phyloP scores from a whole-genome alignment of 2,113 vertebrate genomes.

The Anseranas semipalmata region DNA sequence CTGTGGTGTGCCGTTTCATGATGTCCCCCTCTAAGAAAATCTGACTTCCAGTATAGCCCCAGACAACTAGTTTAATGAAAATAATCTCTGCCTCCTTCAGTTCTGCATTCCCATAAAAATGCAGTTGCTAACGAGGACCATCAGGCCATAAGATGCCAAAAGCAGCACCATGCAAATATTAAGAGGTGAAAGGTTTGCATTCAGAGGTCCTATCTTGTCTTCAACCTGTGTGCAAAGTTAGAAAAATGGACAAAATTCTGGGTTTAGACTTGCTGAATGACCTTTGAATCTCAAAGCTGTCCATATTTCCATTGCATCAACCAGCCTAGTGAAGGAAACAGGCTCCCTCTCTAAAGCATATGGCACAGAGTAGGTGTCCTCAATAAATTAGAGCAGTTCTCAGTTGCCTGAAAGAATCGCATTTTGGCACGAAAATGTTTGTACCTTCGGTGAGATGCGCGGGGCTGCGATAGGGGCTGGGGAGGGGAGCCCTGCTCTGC shows the following conservation, averaged over 20 bases:
- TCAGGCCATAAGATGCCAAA: background rate
- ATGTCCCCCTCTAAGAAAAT: background rate
- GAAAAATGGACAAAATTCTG: background rate
- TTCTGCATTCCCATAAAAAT: background rate
- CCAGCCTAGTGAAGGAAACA: background rate
- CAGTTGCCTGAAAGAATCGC: background rate
- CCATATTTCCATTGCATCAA: background rate
- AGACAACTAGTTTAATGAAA: constrained; percentile 32
- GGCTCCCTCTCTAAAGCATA: background rate
- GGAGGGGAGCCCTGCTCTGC: background rate
- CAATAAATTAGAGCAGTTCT: background rate
- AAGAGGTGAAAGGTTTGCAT: background rate
- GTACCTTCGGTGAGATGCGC: background rate
- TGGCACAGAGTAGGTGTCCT: background rate
- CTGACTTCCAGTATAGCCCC: background rate
- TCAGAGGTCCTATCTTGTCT: background rate
- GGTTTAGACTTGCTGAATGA: background rate
- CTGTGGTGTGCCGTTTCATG: background rate
- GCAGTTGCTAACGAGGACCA: background rate
- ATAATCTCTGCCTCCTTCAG: background rate
- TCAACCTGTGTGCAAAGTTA: background rate
- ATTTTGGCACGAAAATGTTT: background rate
- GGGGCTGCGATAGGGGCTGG: background rate
- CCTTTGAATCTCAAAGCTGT: background rate
- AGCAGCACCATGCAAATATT: background rate